Conservation (phyloP, 2,113 vertebrate species). For the Zosterops hypoxanthus region DNA sequence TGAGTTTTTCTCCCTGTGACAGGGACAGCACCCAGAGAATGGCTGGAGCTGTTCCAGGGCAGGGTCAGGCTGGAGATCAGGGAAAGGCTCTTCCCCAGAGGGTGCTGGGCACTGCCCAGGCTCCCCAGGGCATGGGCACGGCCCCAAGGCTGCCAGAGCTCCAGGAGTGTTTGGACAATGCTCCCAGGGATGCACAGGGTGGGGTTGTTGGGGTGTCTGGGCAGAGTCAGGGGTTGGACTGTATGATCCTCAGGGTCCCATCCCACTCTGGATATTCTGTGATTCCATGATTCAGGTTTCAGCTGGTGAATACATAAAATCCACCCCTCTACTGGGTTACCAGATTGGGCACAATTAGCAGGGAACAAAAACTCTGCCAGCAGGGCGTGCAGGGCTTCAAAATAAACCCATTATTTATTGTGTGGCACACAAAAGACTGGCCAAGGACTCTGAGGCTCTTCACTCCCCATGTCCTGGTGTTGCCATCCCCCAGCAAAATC, state of each 20-base stretch:
- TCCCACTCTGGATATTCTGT: neutral
- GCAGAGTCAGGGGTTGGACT: accelerated
- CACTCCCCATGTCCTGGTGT: neutral
- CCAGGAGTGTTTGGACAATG: accelerated
- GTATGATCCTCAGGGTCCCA: accelerated
- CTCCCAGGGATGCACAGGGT: neutral
- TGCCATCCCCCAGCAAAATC: neutral
- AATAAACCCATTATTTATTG: neutral
- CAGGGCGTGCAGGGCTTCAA: accelerated
- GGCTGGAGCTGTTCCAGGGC: accelerated
- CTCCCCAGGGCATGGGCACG: neutral
- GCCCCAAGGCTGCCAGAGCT: neutral
- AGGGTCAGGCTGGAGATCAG: accelerated
- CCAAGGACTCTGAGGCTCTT: neutral
- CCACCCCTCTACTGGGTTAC: neutral
- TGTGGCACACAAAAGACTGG: neutral
- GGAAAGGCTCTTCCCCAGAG: neutral
- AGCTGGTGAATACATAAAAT: neutral
- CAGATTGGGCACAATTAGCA: neutral
- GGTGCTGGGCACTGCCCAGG: neutral
- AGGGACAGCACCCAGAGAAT: accelerated
- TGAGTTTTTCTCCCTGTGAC: accelerated
- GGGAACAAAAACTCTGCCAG: neutral
- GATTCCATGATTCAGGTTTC: neutral
- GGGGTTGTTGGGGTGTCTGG: neutral